Evolutionary conservation across 2,113 vertebrate species (phyloP), one percentile per base, ranked within the genome.

Genomic region (Cygnus buccinator): DNA sequence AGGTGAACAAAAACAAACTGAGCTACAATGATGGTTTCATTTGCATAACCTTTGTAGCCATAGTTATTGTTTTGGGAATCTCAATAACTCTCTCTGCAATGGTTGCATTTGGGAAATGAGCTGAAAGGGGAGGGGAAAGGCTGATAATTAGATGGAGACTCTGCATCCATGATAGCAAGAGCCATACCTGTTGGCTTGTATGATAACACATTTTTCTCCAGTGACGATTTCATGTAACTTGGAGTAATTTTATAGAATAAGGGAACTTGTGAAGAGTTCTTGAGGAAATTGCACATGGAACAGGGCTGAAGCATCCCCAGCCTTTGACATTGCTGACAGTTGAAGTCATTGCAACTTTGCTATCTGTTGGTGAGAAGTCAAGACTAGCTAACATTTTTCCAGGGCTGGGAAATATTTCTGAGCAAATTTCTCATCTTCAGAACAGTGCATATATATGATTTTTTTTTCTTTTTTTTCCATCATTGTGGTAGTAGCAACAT

Each of bases 281-380:
- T 4, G 9, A 61, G 44, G 35, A 82, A 75, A 75, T 35, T 11
- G 4, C 31, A 84, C 55, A 33, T 21, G 80, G 65, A 41, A 19
- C 22, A 63, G 15, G 43, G 14, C n/a, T 74, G 44, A 85, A 84
- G 29, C 4, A 13, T 31, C 13, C 41, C 14, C 41, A 72, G 22
- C 14, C 22, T 58, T 31, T 83, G 39, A 35, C 8, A 5, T 17
- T 50, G n/a, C 10, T 66, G n/a, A 33, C 11, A 35, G 46, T 8
- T 20, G 33, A 58, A 48, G 12, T 67, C 2, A 11, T 2, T 44
- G 11, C 31, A 31, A 48, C n/a, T 89, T 66, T 80, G 17, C 23
- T 52, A 4, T 0, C 0, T 33, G 37, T 7, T 80, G 23, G 17
- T 7, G 67, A 43, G 35, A 44, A 57, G 5, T 43, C 19, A 43